Conservation (phyloP, 1,140 invertebrate genomes). For the Coenobita brevimanus region DNA sequence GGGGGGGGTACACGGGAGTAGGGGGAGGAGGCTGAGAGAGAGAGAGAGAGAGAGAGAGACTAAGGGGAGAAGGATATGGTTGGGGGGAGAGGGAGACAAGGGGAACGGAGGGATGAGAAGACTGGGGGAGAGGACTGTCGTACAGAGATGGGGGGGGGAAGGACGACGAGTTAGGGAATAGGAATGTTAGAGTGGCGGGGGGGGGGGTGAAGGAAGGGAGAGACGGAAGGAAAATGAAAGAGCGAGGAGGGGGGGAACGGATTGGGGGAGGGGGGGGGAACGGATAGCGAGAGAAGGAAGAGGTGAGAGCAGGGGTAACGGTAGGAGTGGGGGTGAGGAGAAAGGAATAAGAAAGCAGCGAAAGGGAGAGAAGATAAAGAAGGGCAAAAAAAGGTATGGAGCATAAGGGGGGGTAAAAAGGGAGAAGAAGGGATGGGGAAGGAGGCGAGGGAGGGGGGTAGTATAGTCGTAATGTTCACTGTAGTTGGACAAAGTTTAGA, state of each 20-base stretch:
- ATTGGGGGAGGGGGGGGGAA: not conserved
- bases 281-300: not conserved
- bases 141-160: no score
- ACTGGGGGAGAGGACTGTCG: no score
- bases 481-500: no score
- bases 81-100: not conserved
- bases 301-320: not conserved
- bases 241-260: not conserved
- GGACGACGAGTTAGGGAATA: not conserved
- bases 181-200: not conserved
- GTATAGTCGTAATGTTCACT: no score
- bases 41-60: conserved; percentile 23
- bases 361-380: not conserved
- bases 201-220: not conserved
- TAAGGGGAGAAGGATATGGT: not conserved
- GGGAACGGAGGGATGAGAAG: no score
- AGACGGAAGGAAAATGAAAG: not conserved
- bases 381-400: no score
- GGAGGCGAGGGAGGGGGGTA: no score
- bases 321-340: not conserved
- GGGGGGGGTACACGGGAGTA: not conserved
- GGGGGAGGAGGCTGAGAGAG: conserved; percentile 6
- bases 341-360: not conserved
- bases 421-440: no score
- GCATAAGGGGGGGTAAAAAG: no score